Percentiles rank a stretch among this genome's conserved stretches.
Evolutionary conservation across 2,888 invertebrate genomes (phyloP).

Genomic region (Parnassius smintheus): DNA sequence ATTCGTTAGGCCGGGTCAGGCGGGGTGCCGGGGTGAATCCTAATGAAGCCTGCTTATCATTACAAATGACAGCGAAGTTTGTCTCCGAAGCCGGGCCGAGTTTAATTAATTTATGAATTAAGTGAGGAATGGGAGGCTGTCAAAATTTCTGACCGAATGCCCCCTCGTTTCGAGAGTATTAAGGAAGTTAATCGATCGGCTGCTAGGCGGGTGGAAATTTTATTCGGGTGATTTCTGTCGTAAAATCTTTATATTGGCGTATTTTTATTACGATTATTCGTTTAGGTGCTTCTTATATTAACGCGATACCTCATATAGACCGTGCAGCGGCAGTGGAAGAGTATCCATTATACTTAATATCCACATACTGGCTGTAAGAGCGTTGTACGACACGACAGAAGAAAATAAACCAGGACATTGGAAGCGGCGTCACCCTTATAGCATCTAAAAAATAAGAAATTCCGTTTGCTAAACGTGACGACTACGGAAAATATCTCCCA

Average conservation of each 20-base stretch:
- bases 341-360: too few relatives aligned
- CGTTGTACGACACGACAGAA: too few relatives aligned
- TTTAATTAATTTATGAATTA: conserved; percentile 78
- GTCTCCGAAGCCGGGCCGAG: conserved; percentile 46
- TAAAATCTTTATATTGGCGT: not conserved
- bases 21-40: conserved; percentile 47
- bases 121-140: conserved; percentile 52
- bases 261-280: not conserved
- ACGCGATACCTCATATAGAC: too few relatives aligned
- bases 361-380: too few relatives aligned
- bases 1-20: conserved; percentile 45
- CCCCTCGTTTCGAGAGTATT: conserved; percentile 14
- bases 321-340: too few relatives aligned
- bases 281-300: too few relatives aligned
- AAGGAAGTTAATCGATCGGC: conserved; percentile 16
- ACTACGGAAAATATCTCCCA: too few relatives aligned
- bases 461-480: too few relatives aligned
- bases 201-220: conserved; percentile 3
- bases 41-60: conserved; percentile 72
- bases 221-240: conserved; percentile 15
- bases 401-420: too few relatives aligned
- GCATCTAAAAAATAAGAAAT: too few relatives aligned
- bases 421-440: too few relatives aligned
- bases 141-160: conserved; percentile 49
- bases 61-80: conserved; percentile 60